A percentile compares a stretch with the other conserved stretches of the same genome.
phyloP scores from a whole-genome alignment of 1,140 invertebrate genomes.

The Dreissena polymorpha region DNA sequence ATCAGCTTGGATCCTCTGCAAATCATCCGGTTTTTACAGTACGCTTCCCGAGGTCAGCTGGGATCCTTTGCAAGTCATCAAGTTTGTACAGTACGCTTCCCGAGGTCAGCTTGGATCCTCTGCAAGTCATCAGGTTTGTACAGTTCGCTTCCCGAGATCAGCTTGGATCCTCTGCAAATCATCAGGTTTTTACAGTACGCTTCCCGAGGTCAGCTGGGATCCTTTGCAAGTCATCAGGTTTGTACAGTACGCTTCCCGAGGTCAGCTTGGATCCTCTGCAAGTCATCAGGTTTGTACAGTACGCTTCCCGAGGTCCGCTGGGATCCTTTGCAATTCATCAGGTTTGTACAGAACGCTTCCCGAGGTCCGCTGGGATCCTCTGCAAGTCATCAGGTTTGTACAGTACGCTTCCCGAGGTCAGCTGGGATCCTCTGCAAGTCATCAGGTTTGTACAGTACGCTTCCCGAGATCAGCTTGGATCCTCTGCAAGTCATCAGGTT shows the following conservation, averaged over 20 bases:
- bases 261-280: background rate
- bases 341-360: background rate
- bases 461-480: slow-evolving; percentile 2
- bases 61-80: too few species aligned
- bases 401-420: background rate
- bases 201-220: slow-evolving; percentile 2
- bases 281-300: too few species aligned
- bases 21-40: too few species aligned
- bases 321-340: too few species aligned
- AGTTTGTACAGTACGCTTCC: background rate
- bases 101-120: background rate
- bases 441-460: too few species aligned
- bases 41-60: slow-evolving; percentile 10
- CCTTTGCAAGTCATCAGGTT: too few species aligned
- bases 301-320: slow-evolving; percentile 6
- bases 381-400: too few species aligned
- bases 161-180: background rate
- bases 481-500: too few species aligned
- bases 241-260: background rate
- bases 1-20: background rate
- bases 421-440: background rate
- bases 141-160: background rate
- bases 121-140: too few species aligned
- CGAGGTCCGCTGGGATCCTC: background rate
- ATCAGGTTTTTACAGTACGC: too few species aligned